Evolutionary conservation across 2,888 invertebrate genomes (phyloP).

Genomic region (Rotaria sp.): DNA sequence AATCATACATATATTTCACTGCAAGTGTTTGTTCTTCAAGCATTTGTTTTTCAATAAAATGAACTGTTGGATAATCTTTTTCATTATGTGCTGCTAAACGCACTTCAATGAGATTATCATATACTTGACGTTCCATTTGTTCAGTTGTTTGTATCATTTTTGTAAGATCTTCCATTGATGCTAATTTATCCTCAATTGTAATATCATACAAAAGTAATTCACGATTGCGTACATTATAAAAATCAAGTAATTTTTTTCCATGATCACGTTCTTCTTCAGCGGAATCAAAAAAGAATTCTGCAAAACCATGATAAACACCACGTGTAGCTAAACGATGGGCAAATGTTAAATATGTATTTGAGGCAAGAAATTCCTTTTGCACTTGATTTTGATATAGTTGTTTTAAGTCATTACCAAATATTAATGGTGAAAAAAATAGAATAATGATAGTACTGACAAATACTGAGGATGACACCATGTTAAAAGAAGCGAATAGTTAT

Average conservation of each 20-base stretch:
- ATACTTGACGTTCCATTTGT: background rate
- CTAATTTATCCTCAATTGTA: background rate
- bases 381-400: background rate
- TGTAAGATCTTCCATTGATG: background rate
- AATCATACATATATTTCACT: background rate
- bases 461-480: background rate
- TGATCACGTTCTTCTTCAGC: constrained; percentile 16
- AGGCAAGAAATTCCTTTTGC: background rate
- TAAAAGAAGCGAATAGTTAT: background rate
- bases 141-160: background rate
- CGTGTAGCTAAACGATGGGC: background rate
- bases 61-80: constrained; percentile 9
- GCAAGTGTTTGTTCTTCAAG: constrained; percentile 15
- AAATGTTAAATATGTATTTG: constrained; percentile 5
- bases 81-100: background rate
- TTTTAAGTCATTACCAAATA: background rate
- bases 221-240: background rate
- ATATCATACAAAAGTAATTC: background rate
- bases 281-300: background rate
- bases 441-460: background rate
- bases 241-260: background rate
- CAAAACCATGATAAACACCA: background rate
- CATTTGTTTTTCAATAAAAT: constrained; percentile 9
- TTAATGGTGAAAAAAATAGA: background rate
- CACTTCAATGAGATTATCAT: background rate